These are phyloP conservation scores for Ophion costatus DNA, from an alignment of 2,888 invertebrate genomes.

Conservation along the genomic window DNA sequence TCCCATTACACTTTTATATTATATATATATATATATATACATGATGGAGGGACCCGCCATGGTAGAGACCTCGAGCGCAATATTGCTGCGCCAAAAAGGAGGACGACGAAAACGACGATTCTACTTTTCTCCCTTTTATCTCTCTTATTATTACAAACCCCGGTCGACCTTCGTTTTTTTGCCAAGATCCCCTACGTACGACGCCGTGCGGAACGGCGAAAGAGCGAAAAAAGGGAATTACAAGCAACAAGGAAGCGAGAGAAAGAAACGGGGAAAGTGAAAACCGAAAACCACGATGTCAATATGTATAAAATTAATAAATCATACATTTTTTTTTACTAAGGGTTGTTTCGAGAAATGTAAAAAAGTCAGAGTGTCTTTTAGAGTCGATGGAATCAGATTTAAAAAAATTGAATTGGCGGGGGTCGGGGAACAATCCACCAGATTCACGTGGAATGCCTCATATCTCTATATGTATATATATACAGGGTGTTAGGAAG, in stretches of 20 bases:
- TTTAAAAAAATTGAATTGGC: no score
- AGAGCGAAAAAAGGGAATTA: conserved; percentile 17
- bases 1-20: conserved; percentile 69
- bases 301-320: conserved; percentile 3
- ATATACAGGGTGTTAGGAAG: no score
- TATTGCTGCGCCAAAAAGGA: conserved; percentile 69
- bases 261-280: conserved; percentile 21
- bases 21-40: conserved; percentile 14
- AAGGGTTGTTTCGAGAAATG: no score
- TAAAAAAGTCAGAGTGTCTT: no score
- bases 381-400: no score
- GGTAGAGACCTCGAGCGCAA: conserved; percentile 68
- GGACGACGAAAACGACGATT: conserved; percentile 45
- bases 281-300: conserved; percentile 34
- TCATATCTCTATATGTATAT: no score
- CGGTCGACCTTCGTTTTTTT: conserved; percentile 38
- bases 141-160: conserved; percentile 40
- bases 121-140: conserved; percentile 64
- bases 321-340: no score
- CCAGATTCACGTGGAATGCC: no score
- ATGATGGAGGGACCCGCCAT: conserved; percentile 38
- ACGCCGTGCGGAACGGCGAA: conserved; percentile 53
- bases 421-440: no score
- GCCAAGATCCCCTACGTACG: conserved; percentile 69
- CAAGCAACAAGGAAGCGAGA: conserved; percentile 21